phyloP scores from a whole-genome alignment of 2,888 invertebrate species.

The Elegia similella region DNA sequence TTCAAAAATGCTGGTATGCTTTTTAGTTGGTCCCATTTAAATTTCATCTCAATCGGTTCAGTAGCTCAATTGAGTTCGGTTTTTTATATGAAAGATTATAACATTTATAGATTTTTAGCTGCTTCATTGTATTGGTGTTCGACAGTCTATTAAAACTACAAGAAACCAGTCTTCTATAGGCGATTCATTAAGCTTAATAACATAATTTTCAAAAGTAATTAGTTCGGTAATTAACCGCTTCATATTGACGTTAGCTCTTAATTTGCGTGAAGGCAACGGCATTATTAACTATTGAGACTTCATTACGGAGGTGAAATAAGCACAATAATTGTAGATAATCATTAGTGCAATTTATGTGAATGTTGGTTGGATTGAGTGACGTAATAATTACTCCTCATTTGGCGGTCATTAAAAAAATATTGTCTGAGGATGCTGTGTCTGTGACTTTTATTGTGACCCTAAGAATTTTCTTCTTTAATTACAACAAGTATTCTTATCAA shows the following conservation, averaged over 20 bases:
- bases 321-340: slow-evolving; percentile 19
- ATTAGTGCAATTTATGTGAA: slow-evolving; percentile 1
- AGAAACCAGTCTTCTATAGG: slow-evolving; percentile 25
- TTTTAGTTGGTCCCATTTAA: too few species aligned
- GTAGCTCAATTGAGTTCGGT: too few species aligned
- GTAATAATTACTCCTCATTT: slow-evolving; percentile 20
- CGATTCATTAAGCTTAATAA: slow-evolving; percentile 56
- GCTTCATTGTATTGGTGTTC: neutral
- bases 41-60: too few species aligned
- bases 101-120: neutral
- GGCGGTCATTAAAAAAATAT: neutral
- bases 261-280: slow-evolving; percentile 35
- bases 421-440: neutral
- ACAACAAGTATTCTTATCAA: too few species aligned
- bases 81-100: too few species aligned
- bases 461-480: too few species aligned
- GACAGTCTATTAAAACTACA: slow-evolving; percentile 3
- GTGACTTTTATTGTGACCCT: too few species aligned
- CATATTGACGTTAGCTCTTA: slow-evolving; percentile 36
- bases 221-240: slow-evolving; percentile 42
- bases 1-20: too few species aligned
- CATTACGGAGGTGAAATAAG: slow-evolving; percentile 22
- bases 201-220: slow-evolving; percentile 63
- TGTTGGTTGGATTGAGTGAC: slow-evolving; percentile 18
- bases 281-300: slow-evolving; percentile 24